Evolutionary conservation across 1,140 invertebrate species (phyloP).

Genomic region (Conus betulinus): DNA sequence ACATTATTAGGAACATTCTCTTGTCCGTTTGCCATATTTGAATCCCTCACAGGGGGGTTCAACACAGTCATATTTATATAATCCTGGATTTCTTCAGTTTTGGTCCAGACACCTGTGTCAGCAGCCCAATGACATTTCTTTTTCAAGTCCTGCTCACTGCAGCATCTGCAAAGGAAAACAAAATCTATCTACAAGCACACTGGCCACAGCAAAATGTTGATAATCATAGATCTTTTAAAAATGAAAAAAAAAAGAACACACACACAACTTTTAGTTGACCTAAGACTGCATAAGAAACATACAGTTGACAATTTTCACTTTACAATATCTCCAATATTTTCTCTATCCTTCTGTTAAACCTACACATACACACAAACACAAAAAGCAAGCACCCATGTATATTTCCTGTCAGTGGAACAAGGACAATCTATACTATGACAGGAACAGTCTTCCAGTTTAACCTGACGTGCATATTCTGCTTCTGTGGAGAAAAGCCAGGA

Average conservation of each 20-base stretch:
- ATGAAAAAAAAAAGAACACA: not conserved
- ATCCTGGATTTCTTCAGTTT: not conserved
- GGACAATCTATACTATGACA: too few relatives aligned
- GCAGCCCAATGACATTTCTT: not conserved
- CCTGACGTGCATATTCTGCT: too few relatives aligned
- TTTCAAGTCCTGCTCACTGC: not conserved
- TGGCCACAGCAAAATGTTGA: too few relatives aligned
- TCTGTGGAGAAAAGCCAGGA: too few relatives aligned
- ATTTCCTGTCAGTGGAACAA: too few relatives aligned
- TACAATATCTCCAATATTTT: not conserved
- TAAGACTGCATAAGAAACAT: not conserved
- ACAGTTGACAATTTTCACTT: not conserved
- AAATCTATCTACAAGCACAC: not conserved
- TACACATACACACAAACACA: too few relatives aligned
- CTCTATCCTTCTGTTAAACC: not conserved
- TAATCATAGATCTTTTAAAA: not conserved
- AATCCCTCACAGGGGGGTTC: not conserved
- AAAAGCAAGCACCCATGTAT: too few relatives aligned
- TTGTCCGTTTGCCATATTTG: not conserved
- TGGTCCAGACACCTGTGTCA: not conserved
- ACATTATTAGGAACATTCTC: slow-evolving; percentile 77
- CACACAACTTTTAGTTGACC: not conserved
- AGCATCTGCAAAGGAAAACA: not conserved
- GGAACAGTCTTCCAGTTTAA: too few relatives aligned
- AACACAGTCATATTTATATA: not conserved